Evolutionary conservation across 2,797 vertebrate genomes (phyloP).

Genomic region (Acipenser ruthenus): DNA sequence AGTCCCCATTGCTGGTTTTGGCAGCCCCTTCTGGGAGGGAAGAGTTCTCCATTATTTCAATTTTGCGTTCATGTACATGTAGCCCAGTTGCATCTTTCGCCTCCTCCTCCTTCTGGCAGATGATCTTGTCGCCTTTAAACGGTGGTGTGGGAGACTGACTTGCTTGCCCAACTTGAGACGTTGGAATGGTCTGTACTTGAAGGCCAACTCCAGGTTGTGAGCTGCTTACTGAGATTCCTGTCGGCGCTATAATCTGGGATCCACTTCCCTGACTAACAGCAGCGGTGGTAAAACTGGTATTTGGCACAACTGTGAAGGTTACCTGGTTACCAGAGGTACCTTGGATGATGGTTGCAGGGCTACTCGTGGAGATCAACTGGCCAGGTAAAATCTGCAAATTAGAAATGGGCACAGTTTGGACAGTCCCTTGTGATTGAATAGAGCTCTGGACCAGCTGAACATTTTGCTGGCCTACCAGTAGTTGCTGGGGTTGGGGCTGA

Average conservation of each 20-base stretch:
- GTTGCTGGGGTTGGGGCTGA: conserved; percentile 75
- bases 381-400: conserved; percentile 81
- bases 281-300: conserved; percentile 86
- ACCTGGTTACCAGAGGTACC: conserved; percentile 85
- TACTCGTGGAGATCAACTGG: conserved; percentile 83
- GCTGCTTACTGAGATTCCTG: conserved; percentile 63
- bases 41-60: conserved; percentile 98
- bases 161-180: conserved; percentile 58
- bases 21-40: conserved; percentile 74
- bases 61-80: conserved; percentile 93
- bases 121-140: conserved; percentile 95
- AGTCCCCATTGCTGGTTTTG: conserved; percentile 89
- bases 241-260: conserved; percentile 66
- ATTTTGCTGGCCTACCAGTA: conserved; percentile 76
- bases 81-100: conserved; percentile 96
- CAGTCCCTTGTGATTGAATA: conserved; percentile 68
- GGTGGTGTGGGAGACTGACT: conserved; percentile 69
- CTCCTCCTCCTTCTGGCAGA: conserved; percentile 99
- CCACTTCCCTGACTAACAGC: conserved; percentile 81
- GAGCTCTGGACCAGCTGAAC: conserved; percentile 87
- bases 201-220: conserved; percentile 73
- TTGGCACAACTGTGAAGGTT: conserved; percentile 98
- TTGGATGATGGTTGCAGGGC: conserved; percentile 86
- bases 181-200: conserved; percentile 67
- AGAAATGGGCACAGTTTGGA: conserved; percentile 88